Percentiles rank a stretch among this genome's conserved stretches.
Conservation (phyloP, 2,888 invertebrate species). For the Seira musarum region DNA sequence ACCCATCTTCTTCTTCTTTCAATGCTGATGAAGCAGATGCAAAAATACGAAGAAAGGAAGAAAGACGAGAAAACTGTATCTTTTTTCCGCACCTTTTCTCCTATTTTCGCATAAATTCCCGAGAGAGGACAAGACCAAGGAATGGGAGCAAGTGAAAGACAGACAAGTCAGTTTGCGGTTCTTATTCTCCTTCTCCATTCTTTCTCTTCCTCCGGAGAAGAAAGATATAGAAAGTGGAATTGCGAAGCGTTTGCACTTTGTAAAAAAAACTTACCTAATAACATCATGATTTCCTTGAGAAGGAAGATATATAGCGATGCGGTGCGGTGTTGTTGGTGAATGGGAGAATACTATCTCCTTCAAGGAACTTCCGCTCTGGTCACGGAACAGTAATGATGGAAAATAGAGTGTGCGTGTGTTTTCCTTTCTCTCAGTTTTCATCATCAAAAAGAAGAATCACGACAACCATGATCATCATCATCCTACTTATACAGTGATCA, state of each 20-base stretch:
- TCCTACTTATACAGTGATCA: no score
- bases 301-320: background rate
- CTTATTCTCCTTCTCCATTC: constrained; percentile 15
- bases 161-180: constrained; percentile 37
- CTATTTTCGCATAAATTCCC: constrained; percentile 47
- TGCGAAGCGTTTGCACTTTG: background rate
- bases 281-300: background rate
- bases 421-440: constrained; percentile 12
- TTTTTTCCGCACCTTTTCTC: constrained; percentile 28
- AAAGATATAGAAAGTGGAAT: background rate
- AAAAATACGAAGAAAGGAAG: background rate
- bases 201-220: background rate
- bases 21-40: background rate
- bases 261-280: background rate
- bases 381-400: constrained; percentile 51
- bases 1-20: background rate
- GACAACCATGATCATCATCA: background rate
- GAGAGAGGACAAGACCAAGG: constrained; percentile 40
- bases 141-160: constrained; percentile 42
- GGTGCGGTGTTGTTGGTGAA: no score
- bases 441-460: background rate
- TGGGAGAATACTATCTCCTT: no score
- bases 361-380: constrained; percentile 41
- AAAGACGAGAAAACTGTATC: background rate
- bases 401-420: constrained; percentile 37